Base-by-base conservation (phyloP, 2,888 invertebrate species). In the Lordiphosa andalusiaca region DNA sequence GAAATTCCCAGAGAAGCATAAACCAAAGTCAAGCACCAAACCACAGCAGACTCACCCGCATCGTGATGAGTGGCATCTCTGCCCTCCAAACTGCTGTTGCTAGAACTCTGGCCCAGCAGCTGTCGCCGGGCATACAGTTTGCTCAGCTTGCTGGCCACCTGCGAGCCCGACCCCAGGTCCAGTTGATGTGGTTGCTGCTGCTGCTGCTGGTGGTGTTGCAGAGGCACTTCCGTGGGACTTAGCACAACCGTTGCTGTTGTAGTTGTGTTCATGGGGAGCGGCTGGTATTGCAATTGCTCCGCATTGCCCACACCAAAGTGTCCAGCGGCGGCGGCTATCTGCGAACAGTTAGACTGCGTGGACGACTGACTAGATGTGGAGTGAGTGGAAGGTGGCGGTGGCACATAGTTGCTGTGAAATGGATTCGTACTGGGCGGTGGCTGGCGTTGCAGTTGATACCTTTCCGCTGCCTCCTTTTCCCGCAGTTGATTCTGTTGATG, bases 401-500 rank as follows among this genome's bases (percentile, higher is more conserved):
- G 77, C 55, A 85, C 82, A 70, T 85, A 87, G 59, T 84, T 88
- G 74, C 85, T 88, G 33, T 87, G 76, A 81, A 89, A 89, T 6
- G 89, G 89, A 81, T 89, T 89, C 44, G 88, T 88, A 51, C 82
- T 83, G 12, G 80, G 40, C 58, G 64, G 4, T 71, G 73, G 38
- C 2, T 57, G 62, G 10, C 66, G 68, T 6, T 78, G 74, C 13
- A 80, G 82, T 6, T 87, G 80, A 42, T 87, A 86, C 30, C 86
- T 78, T 70, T 88, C 88, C 4, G 86, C 88, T 10, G 85, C 67
- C 69, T 89, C 89, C 60, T 86, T 92, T 70, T 93, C 91, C 66
- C 94, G 91, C 71, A 92, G 89, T 87, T 94, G 94, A 84, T 93
- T 94, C 85, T 93, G 94, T 86, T 95, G 95, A 88, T 95, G 94